phyloP scores from a whole-genome alignment of 2,888 invertebrate genomes.

The Xanthia togata region DNA sequence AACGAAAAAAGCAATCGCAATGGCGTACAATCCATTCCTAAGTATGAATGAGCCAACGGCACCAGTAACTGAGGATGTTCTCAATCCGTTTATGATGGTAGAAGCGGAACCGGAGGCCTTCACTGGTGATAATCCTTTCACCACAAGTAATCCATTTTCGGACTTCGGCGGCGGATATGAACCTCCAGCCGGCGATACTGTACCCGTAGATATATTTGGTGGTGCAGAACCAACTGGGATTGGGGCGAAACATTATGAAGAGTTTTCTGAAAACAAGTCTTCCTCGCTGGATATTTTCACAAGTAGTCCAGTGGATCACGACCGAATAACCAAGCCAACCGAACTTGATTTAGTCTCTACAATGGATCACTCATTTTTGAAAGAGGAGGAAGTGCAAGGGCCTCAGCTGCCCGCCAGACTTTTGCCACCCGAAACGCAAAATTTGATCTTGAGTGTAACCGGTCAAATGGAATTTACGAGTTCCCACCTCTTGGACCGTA shows the following conservation, averaged over 20 bases:
- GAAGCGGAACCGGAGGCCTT: conserved; percentile 79
- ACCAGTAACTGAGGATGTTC: conserved; percentile 87
- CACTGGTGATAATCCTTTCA: conserved; percentile 93
- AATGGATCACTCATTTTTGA: conserved; percentile 71
- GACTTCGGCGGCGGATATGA: conserved; percentile 87
- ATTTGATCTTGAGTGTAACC: conserved; percentile 95
- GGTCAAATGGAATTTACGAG: conserved; percentile 97
- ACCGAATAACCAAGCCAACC: conserved; percentile 80
- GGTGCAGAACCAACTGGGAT: conserved; percentile 78
- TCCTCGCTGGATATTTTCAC: conserved; percentile 72
- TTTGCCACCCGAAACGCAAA: conserved; percentile 95
- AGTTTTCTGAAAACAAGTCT: conserved; percentile 66
- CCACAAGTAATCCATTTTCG: conserved; percentile 93
- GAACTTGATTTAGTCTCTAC: conserved; percentile 82
- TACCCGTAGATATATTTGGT: conserved; percentile 86
- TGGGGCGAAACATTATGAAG: conserved; percentile 81
- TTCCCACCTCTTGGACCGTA: conserved; percentile 94
- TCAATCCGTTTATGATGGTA: conserved; percentile 93
- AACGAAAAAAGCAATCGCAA: conserved; percentile 74
- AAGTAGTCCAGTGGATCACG: conserved; percentile 68
- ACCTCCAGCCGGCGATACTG: conserved; percentile 82
- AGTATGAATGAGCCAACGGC: conserved; percentile 92
- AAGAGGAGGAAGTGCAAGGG: conserved; percentile 68
- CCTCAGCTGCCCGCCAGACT: conserved; percentile 90
- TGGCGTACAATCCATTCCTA: conserved; percentile 95